Evolutionary conservation across 2,888 invertebrate species (phyloP).

Genomic region (Xylophagus ater): DNA sequence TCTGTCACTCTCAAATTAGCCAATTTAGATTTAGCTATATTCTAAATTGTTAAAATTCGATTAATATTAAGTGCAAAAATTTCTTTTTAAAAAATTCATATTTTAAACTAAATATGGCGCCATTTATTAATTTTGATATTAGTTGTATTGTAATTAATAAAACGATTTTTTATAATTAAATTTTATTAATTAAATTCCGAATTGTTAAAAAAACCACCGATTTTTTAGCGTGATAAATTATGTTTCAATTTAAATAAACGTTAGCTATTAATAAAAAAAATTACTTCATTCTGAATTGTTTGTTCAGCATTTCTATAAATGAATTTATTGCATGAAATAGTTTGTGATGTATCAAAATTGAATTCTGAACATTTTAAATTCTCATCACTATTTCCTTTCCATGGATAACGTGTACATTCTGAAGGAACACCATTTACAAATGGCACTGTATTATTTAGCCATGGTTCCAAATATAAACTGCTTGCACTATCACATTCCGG

Average conservation of each 20-base stretch:
- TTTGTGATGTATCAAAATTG: constrained; percentile 32
- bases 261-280: not conserved
- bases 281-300: constrained; percentile 55
- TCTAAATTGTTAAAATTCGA: too few relatives aligned
- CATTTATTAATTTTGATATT: too few relatives aligned
- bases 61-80: too few relatives aligned
- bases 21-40: too few relatives aligned
- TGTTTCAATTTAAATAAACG: not conserved
- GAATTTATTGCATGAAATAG: constrained; percentile 43
- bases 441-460: constrained; percentile 42
- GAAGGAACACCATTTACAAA: constrained; percentile 33
- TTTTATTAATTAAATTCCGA: not conserved
- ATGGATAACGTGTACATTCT: constrained; percentile 37
- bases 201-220: not conserved
- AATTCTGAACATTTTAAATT: constrained; percentile 34
- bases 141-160: not conserved
- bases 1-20: too few relatives aligned
- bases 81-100: too few relatives aligned
- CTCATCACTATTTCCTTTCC: constrained; percentile 13
- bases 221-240: too few relatives aligned
- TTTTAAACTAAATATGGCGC: too few relatives aligned
- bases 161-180: not conserved
- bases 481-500: constrained; percentile 32
- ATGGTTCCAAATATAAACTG: constrained; percentile 35
- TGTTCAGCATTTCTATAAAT: constrained; percentile 47